Conservation (phyloP, 2,888 invertebrate genomes). For the Heliconius cydno region DNA sequence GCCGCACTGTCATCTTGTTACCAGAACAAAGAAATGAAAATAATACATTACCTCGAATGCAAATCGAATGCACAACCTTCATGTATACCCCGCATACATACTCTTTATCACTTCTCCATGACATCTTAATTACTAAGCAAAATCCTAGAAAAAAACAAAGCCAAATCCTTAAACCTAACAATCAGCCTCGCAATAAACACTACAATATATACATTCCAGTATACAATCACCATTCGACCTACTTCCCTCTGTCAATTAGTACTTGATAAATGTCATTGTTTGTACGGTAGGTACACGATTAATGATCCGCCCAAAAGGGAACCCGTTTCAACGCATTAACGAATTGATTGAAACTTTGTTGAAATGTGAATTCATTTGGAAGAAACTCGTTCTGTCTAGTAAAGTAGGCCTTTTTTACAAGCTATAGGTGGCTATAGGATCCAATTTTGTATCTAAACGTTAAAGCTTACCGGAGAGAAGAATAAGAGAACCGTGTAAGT, state of each 20-base stretch:
- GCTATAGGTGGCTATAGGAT: neutral
- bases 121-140: neutral
- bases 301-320: slow-evolving; percentile 20
- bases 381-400: neutral
- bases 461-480: too few relatives aligned
- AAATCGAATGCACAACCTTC: neutral
- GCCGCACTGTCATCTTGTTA: neutral
- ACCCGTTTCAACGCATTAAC: slow-evolving; percentile 28
- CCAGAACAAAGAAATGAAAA: neutral
- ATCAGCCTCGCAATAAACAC: neutral
- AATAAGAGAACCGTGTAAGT: too few relatives aligned
- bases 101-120: too few relatives aligned
- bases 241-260: slow-evolving; percentile 35
- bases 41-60: neutral
- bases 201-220: slow-evolving; percentile 2
- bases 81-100: too few relatives aligned
- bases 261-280: slow-evolving; percentile 37
- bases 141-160: neutral
- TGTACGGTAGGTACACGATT: slow-evolving; percentile 17
- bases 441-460: too few relatives aligned
- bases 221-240: slow-evolving; percentile 3
- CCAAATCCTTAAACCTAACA: neutral
- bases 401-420: neutral
- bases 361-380: slow-evolving; percentile 4
- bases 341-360: slow-evolving; percentile 22